Evolutionary conservation across 2,797 vertebrate genomes (phyloP), one percentile per base, ranked within the genome.

Genomic region (Bufotes viridis): DNA sequence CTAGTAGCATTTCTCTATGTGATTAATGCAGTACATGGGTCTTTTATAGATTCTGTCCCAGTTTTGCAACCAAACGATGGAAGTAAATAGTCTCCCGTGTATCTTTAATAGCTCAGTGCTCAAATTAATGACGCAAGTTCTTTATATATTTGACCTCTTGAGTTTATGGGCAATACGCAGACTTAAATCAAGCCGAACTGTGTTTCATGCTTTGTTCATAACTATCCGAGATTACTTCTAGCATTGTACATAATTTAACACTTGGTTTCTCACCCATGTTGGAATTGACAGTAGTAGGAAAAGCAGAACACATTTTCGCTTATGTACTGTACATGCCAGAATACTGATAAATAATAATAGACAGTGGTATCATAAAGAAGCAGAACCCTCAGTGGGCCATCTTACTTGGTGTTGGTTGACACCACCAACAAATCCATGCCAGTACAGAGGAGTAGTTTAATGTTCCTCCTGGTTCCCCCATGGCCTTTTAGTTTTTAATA

Each of bases 131-230:
- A 87, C 65, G 65, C 72, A 67, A 63, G 24, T 82, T 67, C 63
- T 81, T 75, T 82, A 82, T 87, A 82, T 82, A 87, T 82, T 63
- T 82, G 80, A 63, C 72, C 80, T 87, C 86, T 76, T 14, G 12
- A 75, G 60, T 78, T 82, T 87, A 82, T 83, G 60, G 60, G 53
- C 80, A 82, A 22, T 82, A 58, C 75, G 67, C 55, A 53, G 57
- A 29, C 69, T 65, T 87, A 82, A 87, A 87, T 87, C 86, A 82
- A 34, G 86, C 58, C 63, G 79, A 72, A 75, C 69, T 51, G 74
- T 51, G 74, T 76, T 75, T 81, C 75, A 81, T 81, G 85, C 65
- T 87, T 87, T 61, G 67, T n/a, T 81, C 57, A 81, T 81, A 87
- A 82, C 67, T 75, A 51, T 82, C 24, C 69, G 70, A 76, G 69